These are phyloP conservation scores for Cynopterus brachyotis DNA, from an alignment of 2,113 vertebrate genomes.

Conservation along the genomic window DNA sequence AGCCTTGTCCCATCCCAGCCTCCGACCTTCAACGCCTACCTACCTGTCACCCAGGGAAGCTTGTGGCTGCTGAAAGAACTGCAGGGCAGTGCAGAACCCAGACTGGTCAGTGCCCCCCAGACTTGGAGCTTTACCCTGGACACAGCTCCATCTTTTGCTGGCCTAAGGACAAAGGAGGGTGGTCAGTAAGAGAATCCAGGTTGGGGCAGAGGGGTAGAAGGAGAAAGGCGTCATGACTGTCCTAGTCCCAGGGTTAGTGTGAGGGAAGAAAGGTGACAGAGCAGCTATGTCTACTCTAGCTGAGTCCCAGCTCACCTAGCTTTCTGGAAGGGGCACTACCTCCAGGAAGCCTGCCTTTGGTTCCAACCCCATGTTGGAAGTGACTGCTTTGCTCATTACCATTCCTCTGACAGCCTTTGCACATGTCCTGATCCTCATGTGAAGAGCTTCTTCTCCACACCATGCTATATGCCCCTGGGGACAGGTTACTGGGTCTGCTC, in stretches of 20 bases:
- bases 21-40: neutral
- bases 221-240: neutral
- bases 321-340: neutral
- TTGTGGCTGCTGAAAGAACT: slow-evolving; percentile 88
- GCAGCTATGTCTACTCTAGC: neutral
- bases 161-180: neutral
- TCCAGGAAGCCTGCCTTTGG: neutral
- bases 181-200: neutral
- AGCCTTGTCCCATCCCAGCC: neutral
- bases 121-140: slow-evolving; percentile 94
- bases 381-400: neutral
- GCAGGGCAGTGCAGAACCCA: slow-evolving; percentile 89
- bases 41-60: slow-evolving; percentile 96
- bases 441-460: neutral
- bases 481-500: neutral
- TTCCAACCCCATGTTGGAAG: neutral
- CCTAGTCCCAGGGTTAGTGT: neutral
- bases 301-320: neutral
- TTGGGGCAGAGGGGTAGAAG: neutral
- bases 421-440: neutral
- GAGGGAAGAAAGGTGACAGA: neutral
- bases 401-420: neutral
- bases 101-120: slow-evolving; percentile 89
- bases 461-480: neutral
- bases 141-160: slow-evolving; percentile 80